Conservation (phyloP, 2,888 invertebrate species). For the Cephus spinipes region DNA sequence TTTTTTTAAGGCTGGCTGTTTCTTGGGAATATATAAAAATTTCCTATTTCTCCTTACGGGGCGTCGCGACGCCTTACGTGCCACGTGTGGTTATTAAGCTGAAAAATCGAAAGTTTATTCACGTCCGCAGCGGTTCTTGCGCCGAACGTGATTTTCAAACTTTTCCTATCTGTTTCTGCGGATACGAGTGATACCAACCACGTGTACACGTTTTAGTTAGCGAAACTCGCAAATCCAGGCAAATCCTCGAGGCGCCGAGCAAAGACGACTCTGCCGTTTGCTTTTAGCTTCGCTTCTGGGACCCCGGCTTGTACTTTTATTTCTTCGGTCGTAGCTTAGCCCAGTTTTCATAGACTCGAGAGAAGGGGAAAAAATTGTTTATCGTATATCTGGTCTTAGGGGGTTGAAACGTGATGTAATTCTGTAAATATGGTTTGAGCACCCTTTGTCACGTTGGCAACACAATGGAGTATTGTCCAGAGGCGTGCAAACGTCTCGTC, state of each 20-base stretch:
- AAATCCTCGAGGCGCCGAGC: neutral
- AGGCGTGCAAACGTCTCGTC: neutral
- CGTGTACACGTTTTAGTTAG: neutral
- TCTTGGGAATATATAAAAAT: neutral
- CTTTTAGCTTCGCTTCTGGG: neutral
- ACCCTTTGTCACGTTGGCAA: neutral
- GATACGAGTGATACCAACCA: neutral
- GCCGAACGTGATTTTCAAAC: neutral
- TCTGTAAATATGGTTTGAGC: neutral
- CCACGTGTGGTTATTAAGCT: neutral
- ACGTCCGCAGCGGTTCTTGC: neutral
- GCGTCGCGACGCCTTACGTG: neutral
- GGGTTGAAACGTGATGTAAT: neutral
- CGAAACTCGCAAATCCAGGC: neutral
- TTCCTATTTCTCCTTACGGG: neutral
- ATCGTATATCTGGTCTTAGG: neutral
- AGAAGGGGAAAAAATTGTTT: neutral
- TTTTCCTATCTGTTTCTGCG: neutral
- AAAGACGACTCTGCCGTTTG: neutral
- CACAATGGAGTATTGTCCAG: neutral
- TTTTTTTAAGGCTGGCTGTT: neutral
- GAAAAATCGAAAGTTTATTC: neutral
- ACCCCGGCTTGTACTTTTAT: neutral
- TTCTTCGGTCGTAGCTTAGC: neutral
- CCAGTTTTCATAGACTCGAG: neutral